Percentiles rank a stretch among this genome's conserved stretches.
phyloP scores from a whole-genome alignment of 2,888 invertebrate genomes.

The Ernsta delagoae region DNA sequence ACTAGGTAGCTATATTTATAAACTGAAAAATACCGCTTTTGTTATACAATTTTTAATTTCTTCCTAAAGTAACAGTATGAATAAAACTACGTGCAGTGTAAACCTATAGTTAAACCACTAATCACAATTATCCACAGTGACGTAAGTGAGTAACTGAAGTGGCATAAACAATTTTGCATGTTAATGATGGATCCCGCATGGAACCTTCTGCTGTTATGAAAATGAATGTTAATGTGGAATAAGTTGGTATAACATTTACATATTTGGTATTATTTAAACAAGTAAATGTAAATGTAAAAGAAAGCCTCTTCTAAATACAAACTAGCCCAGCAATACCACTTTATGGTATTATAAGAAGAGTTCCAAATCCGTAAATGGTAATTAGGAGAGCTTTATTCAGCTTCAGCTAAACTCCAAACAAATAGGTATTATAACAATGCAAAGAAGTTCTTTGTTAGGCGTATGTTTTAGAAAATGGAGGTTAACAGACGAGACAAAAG shows the following conservation, averaged over 20 bases:
- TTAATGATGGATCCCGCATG: constrained; percentile 18
- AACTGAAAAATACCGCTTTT: too few species aligned
- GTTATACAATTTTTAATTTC: too few species aligned
- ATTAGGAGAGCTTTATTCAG: not conserved
- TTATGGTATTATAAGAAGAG: not conserved
- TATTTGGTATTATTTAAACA: not conserved
- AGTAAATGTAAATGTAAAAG: not conserved
- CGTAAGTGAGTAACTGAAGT: constrained; percentile 2
- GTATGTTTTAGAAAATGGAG: constrained; percentile 1
- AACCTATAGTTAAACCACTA: too few species aligned
- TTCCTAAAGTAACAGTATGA: too few species aligned
- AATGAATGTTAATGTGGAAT: not conserved
- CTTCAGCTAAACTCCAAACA: not conserved
- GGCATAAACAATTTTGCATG: constrained; percentile 17
- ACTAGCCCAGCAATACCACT: not conserved
- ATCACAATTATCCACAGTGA: constrained; percentile 3
- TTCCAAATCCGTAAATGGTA: not conserved
- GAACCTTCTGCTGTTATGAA: too few species aligned
- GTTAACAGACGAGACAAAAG: constrained; percentile 19
- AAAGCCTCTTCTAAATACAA: not conserved
- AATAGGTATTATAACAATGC: constrained; percentile 9
- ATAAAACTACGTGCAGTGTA: too few species aligned
- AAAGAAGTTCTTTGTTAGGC: not conserved
- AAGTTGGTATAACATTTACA: not conserved
- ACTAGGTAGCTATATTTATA: not conserved